phyloP scores from a whole-genome alignment of 2,113 vertebrate species.

The Nerophis ophidion region DNA sequence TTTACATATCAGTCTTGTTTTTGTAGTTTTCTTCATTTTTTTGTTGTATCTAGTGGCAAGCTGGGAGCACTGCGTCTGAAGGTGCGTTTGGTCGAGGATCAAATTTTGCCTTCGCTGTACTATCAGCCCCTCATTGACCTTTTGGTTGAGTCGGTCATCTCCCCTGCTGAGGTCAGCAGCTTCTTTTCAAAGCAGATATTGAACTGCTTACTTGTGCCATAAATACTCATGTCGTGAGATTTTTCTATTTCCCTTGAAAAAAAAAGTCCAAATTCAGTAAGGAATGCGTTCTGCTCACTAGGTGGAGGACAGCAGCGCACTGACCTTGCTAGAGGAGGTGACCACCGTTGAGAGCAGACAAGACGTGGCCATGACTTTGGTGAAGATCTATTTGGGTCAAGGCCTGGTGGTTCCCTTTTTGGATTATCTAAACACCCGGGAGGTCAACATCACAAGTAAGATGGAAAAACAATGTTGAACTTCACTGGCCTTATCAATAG shows the following conservation, averaged over 20 bases:
- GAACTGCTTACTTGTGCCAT: conserved; percentile 9
- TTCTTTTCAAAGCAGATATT: conserved; percentile 16
- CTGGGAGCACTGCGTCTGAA: conserved; percentile 84
- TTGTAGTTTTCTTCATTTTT: not conserved
- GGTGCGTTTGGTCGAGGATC: conserved; percentile 79
- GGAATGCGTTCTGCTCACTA: conserved; percentile 30
- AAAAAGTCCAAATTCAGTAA: not conserved
- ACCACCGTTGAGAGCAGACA: conserved; percentile 81
- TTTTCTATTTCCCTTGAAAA: not conserved
- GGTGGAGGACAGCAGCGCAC: conserved; percentile 67
- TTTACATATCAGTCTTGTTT: not conserved
- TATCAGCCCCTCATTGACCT: conserved; percentile 82
- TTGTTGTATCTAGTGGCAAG: conserved; percentile 63
- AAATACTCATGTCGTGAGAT: not conserved
- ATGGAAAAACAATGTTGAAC: no score
- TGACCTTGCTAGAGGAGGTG: conserved; percentile 84
- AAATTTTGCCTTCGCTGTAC: conserved; percentile 72
- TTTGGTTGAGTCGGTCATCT: conserved; percentile 77
- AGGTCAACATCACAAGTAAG: conserved; percentile 87
- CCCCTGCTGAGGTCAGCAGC: conserved; percentile 54
- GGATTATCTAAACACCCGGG: conserved; percentile 79
- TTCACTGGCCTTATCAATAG: no score
- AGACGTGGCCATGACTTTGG: conserved; percentile 84
- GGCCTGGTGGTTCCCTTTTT: conserved; percentile 82
- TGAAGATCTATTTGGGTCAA: conserved; percentile 85